Conservation (phyloP, 2,113 vertebrate species). For the Trochalopteron elliotii region DNA sequence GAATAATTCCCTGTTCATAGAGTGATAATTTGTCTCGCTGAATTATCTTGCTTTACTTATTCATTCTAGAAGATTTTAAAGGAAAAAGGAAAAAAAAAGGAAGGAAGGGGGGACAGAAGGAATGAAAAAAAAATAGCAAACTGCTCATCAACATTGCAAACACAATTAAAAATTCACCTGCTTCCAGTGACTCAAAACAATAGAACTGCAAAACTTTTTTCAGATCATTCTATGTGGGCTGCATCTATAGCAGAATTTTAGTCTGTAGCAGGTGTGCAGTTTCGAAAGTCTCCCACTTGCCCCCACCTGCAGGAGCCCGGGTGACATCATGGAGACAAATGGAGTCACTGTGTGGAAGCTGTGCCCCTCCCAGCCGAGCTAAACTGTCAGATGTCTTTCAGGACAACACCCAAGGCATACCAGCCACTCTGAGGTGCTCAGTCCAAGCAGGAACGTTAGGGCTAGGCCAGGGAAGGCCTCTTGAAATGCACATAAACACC, state of each 20-base stretch:
- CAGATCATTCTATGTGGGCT: not conserved
- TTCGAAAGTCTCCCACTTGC: not conserved
- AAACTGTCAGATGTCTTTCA: not conserved
- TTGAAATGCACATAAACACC: not conserved
- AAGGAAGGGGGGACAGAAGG: rapidly evolving
- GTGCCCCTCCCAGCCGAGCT: not conserved
- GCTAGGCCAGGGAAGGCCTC: not conserved
- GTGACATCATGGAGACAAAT: not conserved
- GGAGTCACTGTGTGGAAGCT: not conserved
- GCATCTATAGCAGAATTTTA: not conserved
- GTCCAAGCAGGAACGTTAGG: not conserved
- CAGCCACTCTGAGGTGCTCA: not conserved
- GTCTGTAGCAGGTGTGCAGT: not conserved
- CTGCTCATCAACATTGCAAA: not conserved
- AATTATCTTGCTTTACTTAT: constrained; percentile 13
- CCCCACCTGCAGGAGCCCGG: rapidly evolving
- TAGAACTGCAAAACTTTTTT: not conserved
- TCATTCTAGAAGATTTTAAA: not conserved
- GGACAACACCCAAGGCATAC: not conserved
- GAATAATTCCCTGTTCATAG: constrained; percentile 14
- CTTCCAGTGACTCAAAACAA: not conserved
- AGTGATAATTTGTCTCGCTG: constrained; percentile 1
- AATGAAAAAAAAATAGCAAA: not conserved
- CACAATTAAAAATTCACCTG: not conserved
- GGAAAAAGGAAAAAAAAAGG: rapidly evolving